Evolutionary conservation across 2,888 invertebrate species (phyloP), one percentile per base, ranked within the genome.

Genomic region (Leptinotarsa rubiginosa): DNA sequence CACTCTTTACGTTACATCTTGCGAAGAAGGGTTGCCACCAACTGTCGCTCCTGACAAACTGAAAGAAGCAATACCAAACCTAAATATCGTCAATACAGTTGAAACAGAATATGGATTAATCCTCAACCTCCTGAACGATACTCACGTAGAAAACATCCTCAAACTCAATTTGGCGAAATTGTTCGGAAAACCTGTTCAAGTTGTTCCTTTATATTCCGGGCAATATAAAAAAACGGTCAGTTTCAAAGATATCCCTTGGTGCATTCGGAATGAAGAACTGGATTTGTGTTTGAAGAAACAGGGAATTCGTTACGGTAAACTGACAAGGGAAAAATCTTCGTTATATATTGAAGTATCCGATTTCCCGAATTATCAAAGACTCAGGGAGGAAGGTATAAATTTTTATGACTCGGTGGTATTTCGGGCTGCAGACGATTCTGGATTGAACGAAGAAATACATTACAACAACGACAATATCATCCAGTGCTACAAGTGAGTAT

Each of bases 221-320:
- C 83, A 86, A 56, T 88, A 88, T 75, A 85, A 86, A 31, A 88
- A 88, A 65, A 79, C 78, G 4, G 85, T 89, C 10, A 79, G 89
- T 18, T 84, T 90, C 73, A 86, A 87, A 49, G 89, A 89, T 73
- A 88, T 90, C 5, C 90, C 90, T 5, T 89, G 89, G 89, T 89
- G 89, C 2, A 88, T 90, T 71, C 88, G 89, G 1, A 82, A 88
- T 5, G 85, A 87, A 74, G 90, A 90, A 81, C 80, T 90, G 12
- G 86, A 87, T 72, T 86, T 87, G 2, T 88, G 89, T 7, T 81
- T 90, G 41, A 81, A 85, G 22, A 86, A 86, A 69, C 89, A 89
- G 81, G 89, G 89, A 22, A 87, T 89, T 5, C 79, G 82, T 1
- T 84, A 86, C 22, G 87, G 87, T 69, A 87, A 83, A 72, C 84